Percentiles rank a stretch among this genome's conserved stretches.
phyloP scores from a whole-genome alignment of 2,888 invertebrate genomes.

The Homarus gammarus region DNA sequence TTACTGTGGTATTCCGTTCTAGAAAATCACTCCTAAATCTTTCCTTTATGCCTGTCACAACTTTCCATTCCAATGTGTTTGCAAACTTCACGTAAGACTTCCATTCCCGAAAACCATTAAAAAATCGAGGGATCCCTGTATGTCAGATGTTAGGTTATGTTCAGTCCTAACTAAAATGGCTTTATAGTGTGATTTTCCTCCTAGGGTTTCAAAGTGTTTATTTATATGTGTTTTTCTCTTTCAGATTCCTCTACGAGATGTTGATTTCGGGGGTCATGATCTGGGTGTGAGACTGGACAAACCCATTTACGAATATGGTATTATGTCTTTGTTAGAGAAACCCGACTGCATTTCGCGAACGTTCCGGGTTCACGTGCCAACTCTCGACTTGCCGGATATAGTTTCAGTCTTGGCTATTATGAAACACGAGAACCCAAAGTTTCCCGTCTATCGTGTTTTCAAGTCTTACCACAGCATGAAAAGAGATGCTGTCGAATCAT shows the following conservation, averaged over 20 bases:
- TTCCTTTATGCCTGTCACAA: no score
- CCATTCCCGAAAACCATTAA: no score
- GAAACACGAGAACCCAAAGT: slow-evolving; percentile 44
- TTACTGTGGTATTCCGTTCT: no score
- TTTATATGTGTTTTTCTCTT: not conserved
- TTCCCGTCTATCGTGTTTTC: slow-evolving; percentile 49
- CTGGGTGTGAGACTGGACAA: not conserved
- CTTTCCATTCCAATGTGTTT: no score
- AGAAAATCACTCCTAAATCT: no score
- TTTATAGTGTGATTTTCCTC: no score
- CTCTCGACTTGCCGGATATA: slow-evolving; percentile 18
- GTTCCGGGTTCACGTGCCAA: not conserved
- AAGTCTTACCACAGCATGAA: slow-evolving; percentile 43
- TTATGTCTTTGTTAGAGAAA: not conserved
- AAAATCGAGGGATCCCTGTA: no score
- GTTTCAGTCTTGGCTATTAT: slow-evolving; percentile 18
- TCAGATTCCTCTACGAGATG: not conserved
- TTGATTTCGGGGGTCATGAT: not conserved
- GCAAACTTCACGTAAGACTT: no score
- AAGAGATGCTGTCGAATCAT: slow-evolving; percentile 51
- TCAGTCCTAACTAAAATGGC: no score
- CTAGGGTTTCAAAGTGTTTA: no score
- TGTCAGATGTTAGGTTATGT: no score
- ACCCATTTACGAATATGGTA: not conserved
- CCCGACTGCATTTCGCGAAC: not conserved